phyloP scores from a whole-genome alignment of 2,888 invertebrate species.

The Dromius quadrimaculatus region DNA sequence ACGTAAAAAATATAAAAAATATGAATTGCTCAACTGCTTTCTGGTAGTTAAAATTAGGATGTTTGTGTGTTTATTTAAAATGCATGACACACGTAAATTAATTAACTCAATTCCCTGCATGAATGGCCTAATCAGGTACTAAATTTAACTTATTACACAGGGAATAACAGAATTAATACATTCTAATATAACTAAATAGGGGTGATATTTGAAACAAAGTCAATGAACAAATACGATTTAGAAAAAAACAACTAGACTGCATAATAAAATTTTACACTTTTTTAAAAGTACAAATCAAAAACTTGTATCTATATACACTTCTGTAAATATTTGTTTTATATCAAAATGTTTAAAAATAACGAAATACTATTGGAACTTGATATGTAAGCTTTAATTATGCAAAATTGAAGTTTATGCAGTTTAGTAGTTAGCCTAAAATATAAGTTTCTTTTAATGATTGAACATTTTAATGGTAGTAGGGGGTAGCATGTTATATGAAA shows the following conservation, averaged over 20 bases:
- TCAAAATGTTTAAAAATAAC: conserved; percentile 7
- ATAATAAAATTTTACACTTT: conserved; percentile 34
- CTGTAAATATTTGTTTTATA: conserved; percentile 24
- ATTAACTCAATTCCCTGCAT: not conserved
- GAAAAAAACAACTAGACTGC: conserved; percentile 30
- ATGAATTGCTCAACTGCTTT: conserved; percentile 22
- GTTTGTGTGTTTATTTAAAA: conserved; percentile 22
- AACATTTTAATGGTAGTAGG: no score
- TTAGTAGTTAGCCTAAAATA: conserved; percentile 30
- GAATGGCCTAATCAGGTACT: conserved; percentile 9
- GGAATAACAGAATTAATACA: conserved; percentile 7
- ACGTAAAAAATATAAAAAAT: not conserved
- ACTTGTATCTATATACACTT: conserved; percentile 15
- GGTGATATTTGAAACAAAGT: conserved; percentile 26
- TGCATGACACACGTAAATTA: conserved; percentile 1
- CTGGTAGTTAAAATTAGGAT: conserved; percentile 20
- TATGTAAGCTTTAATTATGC: not conserved
- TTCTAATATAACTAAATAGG: not conserved
- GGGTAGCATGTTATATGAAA: no score
- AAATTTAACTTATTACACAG: not conserved
- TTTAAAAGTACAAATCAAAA: conserved; percentile 28
- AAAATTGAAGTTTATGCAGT: conserved; percentile 28
- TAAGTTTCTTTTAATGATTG: no score
- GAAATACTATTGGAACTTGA: conserved; percentile 10
- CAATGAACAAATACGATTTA: conserved; percentile 28